Percentiles rank a stretch among this genome's conserved stretches.
phyloP scores from a whole-genome alignment of 1,140 invertebrate species.

The Drosophila sechellia region DNA sequence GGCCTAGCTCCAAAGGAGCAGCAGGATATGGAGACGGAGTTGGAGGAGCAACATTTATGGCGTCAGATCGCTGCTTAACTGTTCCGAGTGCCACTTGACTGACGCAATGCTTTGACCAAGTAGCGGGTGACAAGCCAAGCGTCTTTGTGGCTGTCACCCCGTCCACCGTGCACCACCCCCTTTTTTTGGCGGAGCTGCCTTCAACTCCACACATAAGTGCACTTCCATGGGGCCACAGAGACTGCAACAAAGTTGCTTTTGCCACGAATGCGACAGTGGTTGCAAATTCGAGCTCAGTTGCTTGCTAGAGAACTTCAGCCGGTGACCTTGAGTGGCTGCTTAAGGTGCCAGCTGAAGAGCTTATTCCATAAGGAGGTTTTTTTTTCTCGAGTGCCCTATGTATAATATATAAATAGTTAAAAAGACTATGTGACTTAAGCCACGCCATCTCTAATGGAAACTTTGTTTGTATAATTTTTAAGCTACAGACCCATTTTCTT shows the following conservation, averaged over 20 bases:
- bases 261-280: conserved; percentile 33
- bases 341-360: conserved; percentile 13
- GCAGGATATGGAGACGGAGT: neutral
- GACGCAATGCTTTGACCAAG: conserved; percentile 79
- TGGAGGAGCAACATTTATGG: conserved; percentile 71
- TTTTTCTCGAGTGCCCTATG: neutral
- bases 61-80: conserved; percentile 76
- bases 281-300: conserved; percentile 33
- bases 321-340: conserved; percentile 36
- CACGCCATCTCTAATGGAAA: neutral
- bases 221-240: conserved; percentile 54
- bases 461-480: no score
- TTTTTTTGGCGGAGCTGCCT: conserved; percentile 39
- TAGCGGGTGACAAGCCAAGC: conserved; percentile 75
- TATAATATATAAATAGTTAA: neutral
- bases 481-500: no score
- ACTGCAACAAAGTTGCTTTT: conserved; percentile 57
- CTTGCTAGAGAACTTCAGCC: conserved; percentile 19
- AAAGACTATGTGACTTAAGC: neutral
- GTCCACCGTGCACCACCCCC: conserved; percentile 9
- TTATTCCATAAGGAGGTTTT: neutral
- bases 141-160: conserved; percentile 79
- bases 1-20: conserved; percentile 24
- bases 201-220: conserved; percentile 72
- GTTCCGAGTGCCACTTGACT: conserved; percentile 71